Base-by-base conservation (phyloP, 2,113 vertebrate genomes). In the Albula glossodonta region DNA sequence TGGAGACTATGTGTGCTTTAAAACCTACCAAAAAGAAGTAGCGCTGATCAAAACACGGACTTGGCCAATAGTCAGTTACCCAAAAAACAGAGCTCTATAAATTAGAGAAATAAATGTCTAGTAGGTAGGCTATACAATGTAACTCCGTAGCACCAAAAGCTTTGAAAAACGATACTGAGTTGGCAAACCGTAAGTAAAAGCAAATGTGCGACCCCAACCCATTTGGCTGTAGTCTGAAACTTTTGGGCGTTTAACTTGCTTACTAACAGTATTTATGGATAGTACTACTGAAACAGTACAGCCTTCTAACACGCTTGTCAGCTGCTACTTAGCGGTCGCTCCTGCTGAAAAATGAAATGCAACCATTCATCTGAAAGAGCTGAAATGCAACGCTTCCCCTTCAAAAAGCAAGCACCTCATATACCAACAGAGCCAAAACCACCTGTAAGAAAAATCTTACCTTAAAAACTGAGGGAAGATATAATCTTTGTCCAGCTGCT, bases 391-490 rank as follows among this genome's bases (percentile, higher is more conserved):
- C 51, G 19, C 70, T 25, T 9, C 1, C 10, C 7, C n/a, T 31
- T 31, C 9, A n/a, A 22, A 31, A 5, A 74, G n/a, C n/a, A 31
- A 9, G 70, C 70, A 74, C 31, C 7, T 2, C 70, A 74, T 0
- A n/a, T 22, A 2, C 0, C 22, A 6, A 22, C 22, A 12, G 70
- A 74, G 8, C 70, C 70, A n/a, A 74, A 8, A 13, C 19, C 19
- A 81, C 51, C 22, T n/a, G 80, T 52, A 51, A 81, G 19, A 81
- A 52, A 22, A 52, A 22, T 22, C 80, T 81, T 81, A 81, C 80
- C 80, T 53, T 53, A 25, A 0, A 51, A 50, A 9, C 78, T 8
- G 48, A 81, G 22, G 70, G 7, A 81, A 51, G 78, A n/a, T 4
- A 41, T 25, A 8, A 3, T 56, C 12, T 56, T 56, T 31, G 70